phyloP scores from a whole-genome alignment of 1,140 invertebrate genomes.

The Nomia melanderi region DNA sequence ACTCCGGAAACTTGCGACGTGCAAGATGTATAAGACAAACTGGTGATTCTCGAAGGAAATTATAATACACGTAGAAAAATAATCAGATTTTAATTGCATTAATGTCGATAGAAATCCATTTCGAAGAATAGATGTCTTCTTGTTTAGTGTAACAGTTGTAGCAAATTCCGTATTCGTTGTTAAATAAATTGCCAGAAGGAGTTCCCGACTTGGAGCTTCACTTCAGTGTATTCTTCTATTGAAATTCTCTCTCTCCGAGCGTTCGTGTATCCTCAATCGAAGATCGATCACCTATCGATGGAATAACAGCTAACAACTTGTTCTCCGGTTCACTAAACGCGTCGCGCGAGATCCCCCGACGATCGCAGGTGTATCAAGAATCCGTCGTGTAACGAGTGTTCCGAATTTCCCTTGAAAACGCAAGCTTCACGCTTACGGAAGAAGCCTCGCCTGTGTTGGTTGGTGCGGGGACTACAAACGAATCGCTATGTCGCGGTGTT shows the following conservation, averaged over 20 bases:
- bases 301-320: neutral
- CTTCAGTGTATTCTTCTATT: neutral
- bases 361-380: neutral
- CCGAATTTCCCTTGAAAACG: no score
- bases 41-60: no score
- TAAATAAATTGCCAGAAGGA: no score
- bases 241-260: neutral
- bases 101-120: no score
- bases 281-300: neutral
- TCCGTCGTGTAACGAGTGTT: neutral
- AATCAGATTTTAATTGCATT: no score
- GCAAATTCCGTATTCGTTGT: no score
- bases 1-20: no score
- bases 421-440: neutral
- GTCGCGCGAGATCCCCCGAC: neutral
- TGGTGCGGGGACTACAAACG: constrained; percentile 11
- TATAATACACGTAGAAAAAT: no score
- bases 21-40: no score
- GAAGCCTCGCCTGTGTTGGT: neutral
- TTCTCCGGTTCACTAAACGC: neutral
- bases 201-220: no score
- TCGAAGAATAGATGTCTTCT: no score
- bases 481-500: neutral
- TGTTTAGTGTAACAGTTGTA: no score
- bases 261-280: neutral